Conservation (phyloP, 2,888 invertebrate species). For the Caenorhabditis virilis region DNA sequence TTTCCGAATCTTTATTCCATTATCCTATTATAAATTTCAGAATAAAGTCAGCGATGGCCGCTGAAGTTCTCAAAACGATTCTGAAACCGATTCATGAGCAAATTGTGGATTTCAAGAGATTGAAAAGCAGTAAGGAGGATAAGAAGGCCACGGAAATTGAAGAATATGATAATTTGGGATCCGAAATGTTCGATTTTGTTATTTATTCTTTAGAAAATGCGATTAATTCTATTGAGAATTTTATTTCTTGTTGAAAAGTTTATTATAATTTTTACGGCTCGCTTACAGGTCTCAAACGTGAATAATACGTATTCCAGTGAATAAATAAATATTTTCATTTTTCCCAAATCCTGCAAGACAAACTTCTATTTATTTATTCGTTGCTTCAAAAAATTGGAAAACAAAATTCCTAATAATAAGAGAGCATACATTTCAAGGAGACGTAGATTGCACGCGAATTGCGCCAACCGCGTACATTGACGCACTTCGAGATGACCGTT, state of each 20-base stretch:
- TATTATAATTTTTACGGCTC: too few relatives aligned
- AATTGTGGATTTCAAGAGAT: constrained; percentile 23
- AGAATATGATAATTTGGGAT: constrained; percentile 12
- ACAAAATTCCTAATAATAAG: neutral
- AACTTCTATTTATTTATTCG: neutral
- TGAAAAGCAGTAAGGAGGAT: too few relatives aligned
- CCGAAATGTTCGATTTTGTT: constrained; percentile 12
- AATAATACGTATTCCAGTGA: too few relatives aligned
- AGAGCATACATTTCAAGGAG: constrained; percentile 4
- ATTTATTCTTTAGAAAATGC: constrained; percentile 15
- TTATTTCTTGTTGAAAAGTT: neutral
- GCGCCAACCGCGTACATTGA: constrained; percentile 17
- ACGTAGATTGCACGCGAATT: constrained; percentile 6
- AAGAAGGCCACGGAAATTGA: constrained; percentile 4
- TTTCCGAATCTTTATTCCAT: neutral
- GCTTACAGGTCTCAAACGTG: too few relatives aligned
- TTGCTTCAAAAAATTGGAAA: neutral
- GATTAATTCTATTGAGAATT: neutral
- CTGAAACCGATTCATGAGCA: constrained; percentile 26
- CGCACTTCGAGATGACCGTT: constrained; percentile 42
- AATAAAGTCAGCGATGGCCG: neutral
- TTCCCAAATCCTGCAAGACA: neutral
- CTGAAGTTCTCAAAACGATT: neutral
- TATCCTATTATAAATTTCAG: neutral
- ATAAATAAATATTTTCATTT: too few relatives aligned